Percentiles rank a stretch among this genome's conserved stretches.
Evolutionary conservation across 2,888 invertebrate species (phyloP).

Genomic region (Andrena hattorfiana): DNA sequence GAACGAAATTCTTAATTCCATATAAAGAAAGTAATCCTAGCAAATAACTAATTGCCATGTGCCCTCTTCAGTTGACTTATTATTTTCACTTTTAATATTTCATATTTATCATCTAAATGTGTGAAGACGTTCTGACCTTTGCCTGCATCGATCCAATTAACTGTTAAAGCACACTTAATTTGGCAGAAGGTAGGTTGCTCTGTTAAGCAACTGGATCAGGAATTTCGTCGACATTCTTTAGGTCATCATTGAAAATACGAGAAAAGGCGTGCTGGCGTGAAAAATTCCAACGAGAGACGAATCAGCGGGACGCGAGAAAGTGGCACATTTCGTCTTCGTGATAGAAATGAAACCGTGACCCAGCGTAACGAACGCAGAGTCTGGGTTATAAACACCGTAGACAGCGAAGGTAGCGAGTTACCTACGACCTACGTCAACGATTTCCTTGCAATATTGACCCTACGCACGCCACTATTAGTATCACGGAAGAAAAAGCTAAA

Average conservation of each 20-base stretch:
- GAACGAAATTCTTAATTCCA: too few relatives aligned
- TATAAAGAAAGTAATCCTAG: too few relatives aligned
- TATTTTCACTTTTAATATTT: too few relatives aligned
- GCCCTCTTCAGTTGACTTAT: too few relatives aligned
- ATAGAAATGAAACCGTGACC: slow-evolving; percentile 56
- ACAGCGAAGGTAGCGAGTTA: slow-evolving; percentile 43
- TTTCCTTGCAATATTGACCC: slow-evolving; percentile 59
- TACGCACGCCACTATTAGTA: slow-evolving; percentile 65
- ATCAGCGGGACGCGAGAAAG: not conserved
- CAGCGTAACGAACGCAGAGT: slow-evolving; percentile 23
- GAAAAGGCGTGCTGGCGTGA: not conserved
- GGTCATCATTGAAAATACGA: not conserved
- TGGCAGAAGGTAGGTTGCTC: too few relatives aligned
- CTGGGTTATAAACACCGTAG: slow-evolving; percentile 55
- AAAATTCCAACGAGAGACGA: slow-evolving; percentile 1
- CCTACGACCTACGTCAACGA: slow-evolving; percentile 60
- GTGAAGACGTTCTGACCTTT: too few relatives aligned
- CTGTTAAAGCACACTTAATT: too few relatives aligned
- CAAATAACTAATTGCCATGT: too few relatives aligned
- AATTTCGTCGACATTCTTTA: not conserved
- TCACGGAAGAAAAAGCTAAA: slow-evolving; percentile 61
- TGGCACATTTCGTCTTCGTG: slow-evolving; percentile 6
- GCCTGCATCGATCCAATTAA: too few relatives aligned
- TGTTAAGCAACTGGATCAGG: not conserved
- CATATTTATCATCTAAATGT: too few relatives aligned